Base-by-base conservation (phyloP, 2,888 invertebrate genomes). In the Nemotelus nigrinus region DNA sequence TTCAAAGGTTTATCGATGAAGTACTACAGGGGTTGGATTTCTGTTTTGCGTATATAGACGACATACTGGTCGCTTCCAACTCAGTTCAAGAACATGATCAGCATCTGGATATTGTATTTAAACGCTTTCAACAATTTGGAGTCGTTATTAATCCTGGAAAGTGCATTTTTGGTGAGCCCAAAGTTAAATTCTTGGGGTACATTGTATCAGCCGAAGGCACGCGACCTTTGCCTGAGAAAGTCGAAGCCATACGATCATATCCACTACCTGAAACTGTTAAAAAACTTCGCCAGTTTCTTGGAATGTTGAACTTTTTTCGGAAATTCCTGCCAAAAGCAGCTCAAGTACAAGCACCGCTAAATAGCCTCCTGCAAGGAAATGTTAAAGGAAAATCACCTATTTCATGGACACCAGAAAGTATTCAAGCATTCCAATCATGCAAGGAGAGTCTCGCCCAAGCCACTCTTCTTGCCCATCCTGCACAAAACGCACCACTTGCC, bases 61-160 rank as follows among this genome's bases (percentile, higher is more conserved):
- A 65, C 8, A 65, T 65, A 25, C 65, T 65, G 3, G 65, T 65
- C 3, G 10, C 3, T 47, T 45, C 47, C 1, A 2, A 4, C 3
- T 8, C 8, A 2, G 45, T 7, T 10, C 3, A 4, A 44, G 65
- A 65, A 2, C 65, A 65, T 3, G n/a, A n/a, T 10, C 7, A 45
- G 5, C 65, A 65, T 47, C 47, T 65, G 5, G 25, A 41, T 8
- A 65, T n/a, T 4, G 1, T 65, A 1, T 65, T 65, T 2, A 1
- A 65, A 10, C 65, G 65, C 3, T 41, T 65, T 3, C 7, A 10
- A 3, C 1, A 43, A 2, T 60, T 7, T 39, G 39, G 60, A 60
- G 7, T 39, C 7, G 60, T 60, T 2, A 80, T 82, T 41, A 82
- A 82, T 58, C 39, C 72, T 3, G 39, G 39, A 1, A 82, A 82